phyloP scores from a whole-genome alignment of 1,140 invertebrate species.

The Cardiocondyla obscurior region DNA sequence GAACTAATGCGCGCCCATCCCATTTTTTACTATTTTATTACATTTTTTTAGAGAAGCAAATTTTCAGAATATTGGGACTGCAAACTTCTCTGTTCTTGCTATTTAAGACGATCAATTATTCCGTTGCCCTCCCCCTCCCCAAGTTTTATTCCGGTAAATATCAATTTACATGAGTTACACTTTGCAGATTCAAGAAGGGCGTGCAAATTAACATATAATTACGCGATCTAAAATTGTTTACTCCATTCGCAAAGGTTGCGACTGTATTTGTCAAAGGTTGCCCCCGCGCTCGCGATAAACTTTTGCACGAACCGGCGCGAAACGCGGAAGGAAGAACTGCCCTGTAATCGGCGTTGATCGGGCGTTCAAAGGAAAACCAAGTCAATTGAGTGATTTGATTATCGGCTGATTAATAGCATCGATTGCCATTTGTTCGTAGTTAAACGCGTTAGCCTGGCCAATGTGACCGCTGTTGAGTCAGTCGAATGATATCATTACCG shows the following conservation, averaged over 20 bases:
- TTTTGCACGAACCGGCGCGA: constrained; percentile 20
- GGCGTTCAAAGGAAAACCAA: constrained; percentile 68
- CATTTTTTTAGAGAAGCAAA: neutral
- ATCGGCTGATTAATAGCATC: constrained; percentile 67
- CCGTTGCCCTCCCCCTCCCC: too few species aligned
- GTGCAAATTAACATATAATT: neutral
- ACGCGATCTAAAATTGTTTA: neutral
- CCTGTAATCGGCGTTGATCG: constrained; percentile 48
- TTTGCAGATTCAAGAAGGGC: neutral
- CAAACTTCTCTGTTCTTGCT: neutral
- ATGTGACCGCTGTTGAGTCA: constrained; percentile 64
- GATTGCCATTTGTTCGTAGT: constrained; percentile 59
- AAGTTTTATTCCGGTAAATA: neutral
- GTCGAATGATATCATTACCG: constrained; percentile 67
- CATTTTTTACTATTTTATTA: neutral
- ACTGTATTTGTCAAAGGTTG: constrained; percentile 34
- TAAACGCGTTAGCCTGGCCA: constrained; percentile 68
- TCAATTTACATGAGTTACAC: neutral
- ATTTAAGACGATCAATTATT: neutral
- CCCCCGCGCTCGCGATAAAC: constrained; percentile 40
- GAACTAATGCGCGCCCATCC: neutral
- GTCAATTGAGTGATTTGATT: constrained; percentile 73
- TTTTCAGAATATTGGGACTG: neutral
- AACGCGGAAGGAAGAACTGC: constrained; percentile 42
- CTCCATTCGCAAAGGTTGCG: constrained; percentile 15